These are phyloP conservation scores for Cyphomyrus discorhynchus DNA, from an alignment of 2,113 vertebrate genomes.

Conservation along the genomic window DNA sequence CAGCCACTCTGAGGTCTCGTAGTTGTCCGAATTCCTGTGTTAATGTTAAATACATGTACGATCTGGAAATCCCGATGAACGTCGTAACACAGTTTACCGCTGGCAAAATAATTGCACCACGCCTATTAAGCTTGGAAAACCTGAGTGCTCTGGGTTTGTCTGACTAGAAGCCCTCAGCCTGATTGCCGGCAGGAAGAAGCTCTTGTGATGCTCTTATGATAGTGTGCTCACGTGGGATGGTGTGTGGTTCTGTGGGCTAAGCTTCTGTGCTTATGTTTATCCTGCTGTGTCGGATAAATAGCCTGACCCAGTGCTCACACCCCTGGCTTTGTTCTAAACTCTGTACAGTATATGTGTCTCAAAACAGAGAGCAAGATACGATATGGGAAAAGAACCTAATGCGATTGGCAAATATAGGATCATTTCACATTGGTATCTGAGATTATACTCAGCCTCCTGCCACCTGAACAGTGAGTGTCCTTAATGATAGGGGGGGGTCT, in stretches of 20 bases:
- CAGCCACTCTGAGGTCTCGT: neutral
- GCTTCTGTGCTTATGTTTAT: neutral
- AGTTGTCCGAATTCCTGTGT: neutral
- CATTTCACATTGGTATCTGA: neutral
- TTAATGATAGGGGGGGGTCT: neutral
- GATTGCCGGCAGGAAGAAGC: neutral
- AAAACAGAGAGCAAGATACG: neutral
- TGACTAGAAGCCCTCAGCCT: neutral
- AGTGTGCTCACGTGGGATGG: neutral
- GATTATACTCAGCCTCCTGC: neutral
- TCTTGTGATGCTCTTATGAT: neutral
- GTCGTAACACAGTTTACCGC: neutral
- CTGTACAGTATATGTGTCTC: neutral
- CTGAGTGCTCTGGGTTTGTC: neutral
- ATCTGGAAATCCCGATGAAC: neutral
- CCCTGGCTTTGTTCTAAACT: neutral
- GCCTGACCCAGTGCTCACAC: neutral
- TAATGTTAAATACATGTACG: neutral
- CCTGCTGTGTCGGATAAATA: neutral
- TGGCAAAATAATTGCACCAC: neutral
- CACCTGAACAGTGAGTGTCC: neutral
- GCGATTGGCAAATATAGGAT: neutral
- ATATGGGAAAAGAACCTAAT: neutral
- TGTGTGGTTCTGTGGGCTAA: neutral
- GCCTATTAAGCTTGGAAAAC: neutral